Conservation (phyloP, 2,888 invertebrate species). For the Tupiocoris notatus region DNA sequence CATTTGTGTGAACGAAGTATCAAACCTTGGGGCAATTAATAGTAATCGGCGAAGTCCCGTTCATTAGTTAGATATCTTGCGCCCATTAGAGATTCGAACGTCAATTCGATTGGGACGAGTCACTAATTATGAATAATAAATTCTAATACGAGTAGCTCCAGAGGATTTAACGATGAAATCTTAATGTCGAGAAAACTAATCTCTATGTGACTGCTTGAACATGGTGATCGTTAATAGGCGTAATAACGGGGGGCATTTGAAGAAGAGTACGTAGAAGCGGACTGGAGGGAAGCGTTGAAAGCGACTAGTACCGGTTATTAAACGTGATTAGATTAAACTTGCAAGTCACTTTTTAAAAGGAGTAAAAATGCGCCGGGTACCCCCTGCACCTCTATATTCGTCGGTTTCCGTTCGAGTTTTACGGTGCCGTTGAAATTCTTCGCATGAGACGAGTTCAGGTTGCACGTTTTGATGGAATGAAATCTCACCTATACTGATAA, state of each 20-base stretch:
- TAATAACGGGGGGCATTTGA: neutral
- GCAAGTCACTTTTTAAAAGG: neutral
- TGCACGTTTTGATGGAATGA: neutral
- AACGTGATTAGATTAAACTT: neutral
- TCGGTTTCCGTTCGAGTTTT: neutral
- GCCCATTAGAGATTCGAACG: neutral
- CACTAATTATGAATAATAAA: neutral
- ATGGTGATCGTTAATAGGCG: neutral
- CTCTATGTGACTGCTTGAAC: neutral
- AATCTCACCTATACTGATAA: neutral
- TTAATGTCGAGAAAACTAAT: neutral
- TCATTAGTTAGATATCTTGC: neutral
- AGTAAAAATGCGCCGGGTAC: neutral
- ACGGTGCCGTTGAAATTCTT: neutral
- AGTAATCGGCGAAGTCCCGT: neutral
- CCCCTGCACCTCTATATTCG: neutral
- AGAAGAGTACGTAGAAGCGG: neutral
- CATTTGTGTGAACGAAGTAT: too few relatives aligned
- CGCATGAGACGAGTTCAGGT: neutral
- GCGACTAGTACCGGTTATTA: neutral
- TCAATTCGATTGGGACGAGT: neutral
- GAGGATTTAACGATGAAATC: neutral
- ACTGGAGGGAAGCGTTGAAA: neutral
- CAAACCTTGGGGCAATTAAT: neutral
- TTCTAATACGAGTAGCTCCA: neutral